phyloP scores from a whole-genome alignment of 2,888 invertebrate species.

The Drosophila macrospina region DNA sequence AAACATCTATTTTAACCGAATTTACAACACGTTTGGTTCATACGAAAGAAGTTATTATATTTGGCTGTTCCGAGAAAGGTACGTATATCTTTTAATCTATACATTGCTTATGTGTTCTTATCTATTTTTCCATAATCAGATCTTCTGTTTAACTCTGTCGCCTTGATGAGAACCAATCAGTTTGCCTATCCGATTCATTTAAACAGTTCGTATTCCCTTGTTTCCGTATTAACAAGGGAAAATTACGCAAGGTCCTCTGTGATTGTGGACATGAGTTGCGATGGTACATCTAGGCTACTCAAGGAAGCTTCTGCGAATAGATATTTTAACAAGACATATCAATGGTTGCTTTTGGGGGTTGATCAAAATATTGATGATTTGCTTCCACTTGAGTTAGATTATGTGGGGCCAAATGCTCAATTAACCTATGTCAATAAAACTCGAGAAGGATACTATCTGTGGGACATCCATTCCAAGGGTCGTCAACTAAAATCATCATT shows the following conservation, averaged over 20 bases:
- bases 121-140: constrained; percentile 32
- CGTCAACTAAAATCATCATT: constrained; percentile 73
- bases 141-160: constrained; percentile 24
- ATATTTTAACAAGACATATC: constrained; percentile 83
- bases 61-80: constrained; percentile 72
- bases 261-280: constrained; percentile 73
- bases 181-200: constrained; percentile 57
- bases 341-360: constrained; percentile 81
- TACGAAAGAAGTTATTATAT: constrained; percentile 65
- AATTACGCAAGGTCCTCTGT: constrained; percentile 70
- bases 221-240: constrained; percentile 49
- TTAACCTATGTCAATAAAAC: constrained; percentile 74
- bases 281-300: constrained; percentile 47
- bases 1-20: constrained; percentile 51
- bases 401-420: constrained; percentile 82
- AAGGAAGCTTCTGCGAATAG: constrained; percentile 58
- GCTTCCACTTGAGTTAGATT: constrained; percentile 55
- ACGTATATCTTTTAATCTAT: not conserved
- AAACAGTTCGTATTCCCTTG: constrained; percentile 47
- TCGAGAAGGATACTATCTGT: constrained; percentile 54
- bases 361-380: constrained; percentile 52
- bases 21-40: constrained; percentile 65
- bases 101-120: too few relatives aligned
- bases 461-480: constrained; percentile 83
- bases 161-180: constrained; percentile 61